Evolutionary conservation across 2,113 vertebrate species (phyloP).

Genomic region (Solenodon paradoxus): DNA sequence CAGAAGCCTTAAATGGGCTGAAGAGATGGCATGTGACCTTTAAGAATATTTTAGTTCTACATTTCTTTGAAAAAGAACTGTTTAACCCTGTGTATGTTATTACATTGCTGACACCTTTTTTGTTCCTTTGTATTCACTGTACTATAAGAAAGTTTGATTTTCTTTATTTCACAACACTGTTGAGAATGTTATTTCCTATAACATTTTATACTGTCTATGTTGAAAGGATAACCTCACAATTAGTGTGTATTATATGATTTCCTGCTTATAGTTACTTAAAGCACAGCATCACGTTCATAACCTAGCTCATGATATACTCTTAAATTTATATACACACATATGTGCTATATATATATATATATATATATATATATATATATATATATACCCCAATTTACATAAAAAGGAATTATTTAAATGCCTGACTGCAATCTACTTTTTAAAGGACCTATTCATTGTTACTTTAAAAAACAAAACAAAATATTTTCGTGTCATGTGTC

Average conservation of each 20-base stretch:
- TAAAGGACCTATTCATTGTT: background rate
- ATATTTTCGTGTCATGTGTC: no score
- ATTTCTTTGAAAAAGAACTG: conserved; percentile 72
- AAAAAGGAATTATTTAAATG: background rate
- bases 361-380: no score
- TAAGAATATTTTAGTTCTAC: conserved; percentile 81
- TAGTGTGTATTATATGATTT: background rate
- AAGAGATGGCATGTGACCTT: conserved; percentile 84
- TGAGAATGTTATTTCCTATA: background rate
- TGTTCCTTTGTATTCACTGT: conserved; percentile 1
- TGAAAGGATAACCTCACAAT: conserved; percentile 10
- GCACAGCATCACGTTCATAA: background rate
- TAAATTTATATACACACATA: background rate
- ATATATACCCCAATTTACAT: no score
- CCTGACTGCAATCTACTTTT: background rate
- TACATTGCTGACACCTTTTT: background rate
- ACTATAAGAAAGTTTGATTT: background rate
- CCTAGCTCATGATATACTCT: background rate
- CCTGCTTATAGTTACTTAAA: conserved; percentile 2
- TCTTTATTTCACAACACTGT: background rate
- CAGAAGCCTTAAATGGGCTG: conserved; percentile 82
- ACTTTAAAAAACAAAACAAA: background rate
- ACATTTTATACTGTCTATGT: background rate
- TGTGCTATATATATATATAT: no score
- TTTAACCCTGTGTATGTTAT: conserved; percentile 76